Percentiles rank a stretch among this genome's conserved stretches.
These are phyloP conservation scores for Spialia ferax DNA, from an alignment of 2,888 invertebrate species.

Conservation along the genomic window DNA sequence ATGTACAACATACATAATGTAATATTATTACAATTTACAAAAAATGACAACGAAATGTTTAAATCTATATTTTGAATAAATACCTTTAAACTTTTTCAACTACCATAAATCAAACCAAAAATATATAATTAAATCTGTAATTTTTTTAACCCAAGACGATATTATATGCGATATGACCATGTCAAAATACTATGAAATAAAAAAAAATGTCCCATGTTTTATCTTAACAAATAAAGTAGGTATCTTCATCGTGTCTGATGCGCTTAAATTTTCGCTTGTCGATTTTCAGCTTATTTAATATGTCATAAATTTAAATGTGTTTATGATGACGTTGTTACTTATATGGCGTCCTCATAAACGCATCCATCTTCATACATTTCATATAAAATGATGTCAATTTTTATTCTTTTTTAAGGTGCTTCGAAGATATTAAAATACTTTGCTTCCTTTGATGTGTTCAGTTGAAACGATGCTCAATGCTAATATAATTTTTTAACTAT, in stretches of 20 bases:
- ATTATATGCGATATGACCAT: too few species aligned
- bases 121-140: too few species aligned
- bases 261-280: conserved; percentile 17
- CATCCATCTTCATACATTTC: conserved; percentile 18
- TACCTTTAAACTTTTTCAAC: too few species aligned
- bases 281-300: conserved; percentile 12
- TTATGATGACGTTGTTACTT: not conserved
- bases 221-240: too few species aligned
- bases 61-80: too few species aligned
- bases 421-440: conserved; percentile 52
- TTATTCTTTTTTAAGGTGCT: conserved; percentile 40
- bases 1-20: too few species aligned
- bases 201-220: too few species aligned
- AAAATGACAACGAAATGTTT: too few species aligned
- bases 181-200: too few species aligned
- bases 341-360: conserved; percentile 17
- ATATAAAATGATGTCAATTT: conserved; percentile 21
- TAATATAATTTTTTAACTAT: conserved; percentile 45
- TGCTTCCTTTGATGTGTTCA: conserved; percentile 82
- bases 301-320: conserved; percentile 11
- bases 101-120: too few species aligned
- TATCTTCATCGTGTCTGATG: not conserved
- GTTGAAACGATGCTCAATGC: conserved; percentile 77
- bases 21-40: too few species aligned
- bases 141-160: too few species aligned